phyloP scores from a whole-genome alignment of 2,113 vertebrate species.

The Alligator sinensis region DNA sequence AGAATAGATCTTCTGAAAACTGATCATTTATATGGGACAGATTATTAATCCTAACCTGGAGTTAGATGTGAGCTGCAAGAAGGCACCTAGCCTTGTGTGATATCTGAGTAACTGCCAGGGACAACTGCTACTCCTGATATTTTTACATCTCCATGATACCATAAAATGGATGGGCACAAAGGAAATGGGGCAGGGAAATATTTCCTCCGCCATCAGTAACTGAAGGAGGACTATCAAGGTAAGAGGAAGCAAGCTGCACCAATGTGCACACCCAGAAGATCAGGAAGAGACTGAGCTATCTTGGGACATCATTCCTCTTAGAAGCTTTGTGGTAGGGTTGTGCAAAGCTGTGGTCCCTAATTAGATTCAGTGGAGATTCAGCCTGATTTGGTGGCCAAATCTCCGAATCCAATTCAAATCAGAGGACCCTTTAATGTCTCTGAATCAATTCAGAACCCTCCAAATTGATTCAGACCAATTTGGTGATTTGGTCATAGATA shows the following conservation, averaged over 20 bases:
- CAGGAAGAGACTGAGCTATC: neutral
- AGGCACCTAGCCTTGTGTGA: neutral
- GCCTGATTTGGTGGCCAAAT: too few species aligned
- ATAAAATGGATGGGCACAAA: neutral
- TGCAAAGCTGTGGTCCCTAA: too few species aligned
- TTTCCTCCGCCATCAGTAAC: neutral
- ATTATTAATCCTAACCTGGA: neutral
- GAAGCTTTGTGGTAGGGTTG: neutral
- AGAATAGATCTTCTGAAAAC: neutral
- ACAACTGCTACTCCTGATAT: neutral
- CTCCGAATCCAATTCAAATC: too few species aligned
- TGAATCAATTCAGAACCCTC: too few species aligned
- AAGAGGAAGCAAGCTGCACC: neutral
- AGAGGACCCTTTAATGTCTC: too few species aligned
- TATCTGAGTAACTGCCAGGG: neutral
- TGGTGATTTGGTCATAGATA: too few species aligned
- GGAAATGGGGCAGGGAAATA: neutral
- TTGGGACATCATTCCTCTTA: neutral
- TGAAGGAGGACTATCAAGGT: neutral
- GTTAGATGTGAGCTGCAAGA: neutral
- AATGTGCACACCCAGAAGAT: neutral
- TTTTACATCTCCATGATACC: neutral
- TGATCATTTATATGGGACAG: neutral
- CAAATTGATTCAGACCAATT: too few species aligned
- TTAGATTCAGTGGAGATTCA: too few species aligned